Conservation (phyloP, 2,888 invertebrate species). For the Lithophane semibrunnea region DNA sequence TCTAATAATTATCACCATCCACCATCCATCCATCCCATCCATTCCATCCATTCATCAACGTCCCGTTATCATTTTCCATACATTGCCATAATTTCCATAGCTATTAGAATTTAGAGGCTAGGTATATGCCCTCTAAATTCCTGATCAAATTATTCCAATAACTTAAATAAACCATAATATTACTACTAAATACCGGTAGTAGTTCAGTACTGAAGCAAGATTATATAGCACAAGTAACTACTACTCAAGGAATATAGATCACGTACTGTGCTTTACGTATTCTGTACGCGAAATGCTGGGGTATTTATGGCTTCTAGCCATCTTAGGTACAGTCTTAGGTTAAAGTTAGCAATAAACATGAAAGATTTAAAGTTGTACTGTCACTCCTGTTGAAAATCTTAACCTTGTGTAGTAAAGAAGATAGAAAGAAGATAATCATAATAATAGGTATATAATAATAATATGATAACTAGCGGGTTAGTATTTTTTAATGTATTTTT, state of each 20-base stretch:
- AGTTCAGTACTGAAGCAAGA: background rate
- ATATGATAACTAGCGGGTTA: no score
- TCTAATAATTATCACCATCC: no score
- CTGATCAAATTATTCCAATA: background rate
- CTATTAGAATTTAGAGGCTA: no score
- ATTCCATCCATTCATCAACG: no score
- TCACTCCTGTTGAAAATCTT: background rate
- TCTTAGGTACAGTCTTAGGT: conserved; percentile 38
- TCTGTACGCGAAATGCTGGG: conserved; percentile 49
- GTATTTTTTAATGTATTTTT: no score
- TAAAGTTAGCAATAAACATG: conserved; percentile 38
- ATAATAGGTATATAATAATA: no score
- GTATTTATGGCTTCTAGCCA: conserved; percentile 61
- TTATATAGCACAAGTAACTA: conserved; percentile 46
- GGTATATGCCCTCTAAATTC: no score
- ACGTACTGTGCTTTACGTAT: conserved; percentile 59
- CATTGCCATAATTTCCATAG: no score
- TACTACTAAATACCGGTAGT: conserved; percentile 15
- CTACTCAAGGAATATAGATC: conserved; percentile 53
- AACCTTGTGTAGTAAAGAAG: background rate
- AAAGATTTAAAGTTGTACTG: conserved; percentile 9
- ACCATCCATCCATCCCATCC: no score
- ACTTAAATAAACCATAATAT: background rate
- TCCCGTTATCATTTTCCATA: no score
- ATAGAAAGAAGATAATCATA: no score